Conservation (phyloP, 2,888 invertebrate species). For the Meteorus colon region DNA sequence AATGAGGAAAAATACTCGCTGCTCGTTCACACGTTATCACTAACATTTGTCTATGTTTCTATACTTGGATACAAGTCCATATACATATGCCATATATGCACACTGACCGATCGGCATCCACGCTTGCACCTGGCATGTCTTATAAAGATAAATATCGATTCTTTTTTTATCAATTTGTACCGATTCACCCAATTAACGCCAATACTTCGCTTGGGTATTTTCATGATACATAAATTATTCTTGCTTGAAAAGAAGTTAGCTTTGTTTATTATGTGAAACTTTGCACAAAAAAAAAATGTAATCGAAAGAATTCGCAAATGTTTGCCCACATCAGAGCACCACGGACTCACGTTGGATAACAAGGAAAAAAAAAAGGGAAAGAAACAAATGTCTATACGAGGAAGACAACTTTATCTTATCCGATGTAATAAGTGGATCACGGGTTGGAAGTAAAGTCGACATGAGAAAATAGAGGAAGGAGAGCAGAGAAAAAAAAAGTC, state of each 20-base stretch:
- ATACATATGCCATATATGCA: not conserved
- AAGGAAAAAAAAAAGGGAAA: not conserved
- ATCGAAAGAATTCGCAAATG: not conserved
- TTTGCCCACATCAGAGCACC: not conserved
- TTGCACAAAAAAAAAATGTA: not conserved
- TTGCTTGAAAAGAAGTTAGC: not conserved
- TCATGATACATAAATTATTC: not conserved
- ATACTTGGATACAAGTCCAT: not conserved
- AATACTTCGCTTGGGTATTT: too few relatives aligned
- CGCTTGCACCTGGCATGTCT: not conserved
- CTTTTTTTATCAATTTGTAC: not conserved
- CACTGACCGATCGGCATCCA: slow-evolving; percentile 7
- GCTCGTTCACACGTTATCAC: slow-evolving; percentile 18
- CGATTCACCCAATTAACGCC: not conserved
- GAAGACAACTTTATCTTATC: slow-evolving; percentile 18
- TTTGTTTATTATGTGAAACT: not conserved
- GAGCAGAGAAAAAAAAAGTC: not conserved
- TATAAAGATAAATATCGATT: not conserved
- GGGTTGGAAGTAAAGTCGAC: not conserved
- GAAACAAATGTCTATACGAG: not conserved
- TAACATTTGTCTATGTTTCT: not conserved
- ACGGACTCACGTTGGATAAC: not conserved
- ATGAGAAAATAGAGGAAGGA: slow-evolving; percentile 8
- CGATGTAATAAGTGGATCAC: slow-evolving; percentile 31
- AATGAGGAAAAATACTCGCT: slow-evolving; percentile 15